A percentile compares a stretch with the other conserved stretches of the same genome.
These are phyloP conservation scores for Plumapathes pennacea DNA, from an alignment of 92 coral and sea anemone genomes.

Conservation along the genomic window DNA sequence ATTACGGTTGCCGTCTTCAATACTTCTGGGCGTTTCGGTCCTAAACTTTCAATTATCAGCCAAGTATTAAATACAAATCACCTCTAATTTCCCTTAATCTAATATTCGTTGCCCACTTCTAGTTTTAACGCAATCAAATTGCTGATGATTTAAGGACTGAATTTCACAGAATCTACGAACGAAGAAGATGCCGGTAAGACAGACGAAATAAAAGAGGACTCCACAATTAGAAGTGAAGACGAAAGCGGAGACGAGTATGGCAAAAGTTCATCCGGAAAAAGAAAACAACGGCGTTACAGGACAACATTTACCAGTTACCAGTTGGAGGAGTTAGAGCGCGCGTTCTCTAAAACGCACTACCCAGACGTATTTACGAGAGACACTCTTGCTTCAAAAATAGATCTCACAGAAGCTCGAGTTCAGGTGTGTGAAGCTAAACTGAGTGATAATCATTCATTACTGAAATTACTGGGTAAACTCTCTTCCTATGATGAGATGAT, in stretches of 20 bases:
- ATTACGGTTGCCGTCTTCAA: neutral
- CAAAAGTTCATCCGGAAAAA: constrained; percentile 63
- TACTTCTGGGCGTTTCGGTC: neutral
- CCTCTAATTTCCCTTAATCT: constrained; percentile 72
- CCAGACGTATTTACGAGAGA: constrained; percentile 98
- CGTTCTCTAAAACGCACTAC: constrained; percentile 94
- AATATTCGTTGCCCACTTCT: constrained; percentile 52
- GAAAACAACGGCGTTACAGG: constrained; percentile 95
- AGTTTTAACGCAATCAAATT: constrained; percentile 18
- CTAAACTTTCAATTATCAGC: constrained; percentile 51
- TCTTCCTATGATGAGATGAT: constrained; percentile 33
- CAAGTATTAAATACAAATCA: constrained; percentile 76
- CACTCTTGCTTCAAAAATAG: constrained; percentile 94
- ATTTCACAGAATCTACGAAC: neutral
- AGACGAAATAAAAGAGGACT: constrained; percentile 33
- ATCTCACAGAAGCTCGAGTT: constrained; percentile 96
- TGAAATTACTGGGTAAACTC: constrained; percentile 28
- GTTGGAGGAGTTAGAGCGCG: constrained; percentile 93
- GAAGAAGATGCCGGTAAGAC: constrained; percentile 1
- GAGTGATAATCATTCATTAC: constrained; percentile 11
- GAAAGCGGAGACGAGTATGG: constrained; percentile 51
- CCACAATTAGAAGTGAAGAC: constrained; percentile 47
- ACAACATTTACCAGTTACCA: constrained; percentile 98
- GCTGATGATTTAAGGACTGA: constrained; percentile 3
- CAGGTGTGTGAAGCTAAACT: constrained; percentile 57